These are phyloP conservation scores for Scopus umbretta DNA, from an alignment of 2,113 vertebrate species.

Conservation along the genomic window DNA sequence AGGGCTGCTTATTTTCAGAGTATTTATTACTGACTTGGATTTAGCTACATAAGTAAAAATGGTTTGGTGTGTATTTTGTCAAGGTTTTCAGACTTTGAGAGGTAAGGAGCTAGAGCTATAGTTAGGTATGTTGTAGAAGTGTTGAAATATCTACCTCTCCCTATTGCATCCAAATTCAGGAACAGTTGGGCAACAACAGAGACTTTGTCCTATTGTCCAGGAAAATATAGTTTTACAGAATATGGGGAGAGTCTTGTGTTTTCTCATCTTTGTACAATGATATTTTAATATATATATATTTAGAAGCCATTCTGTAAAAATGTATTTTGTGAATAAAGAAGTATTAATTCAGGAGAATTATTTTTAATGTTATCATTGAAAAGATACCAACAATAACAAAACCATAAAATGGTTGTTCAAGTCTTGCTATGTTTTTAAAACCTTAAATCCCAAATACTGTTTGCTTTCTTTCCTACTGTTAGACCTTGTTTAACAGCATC, in stretches of 20 bases:
- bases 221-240: background rate
- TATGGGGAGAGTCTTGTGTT: background rate
- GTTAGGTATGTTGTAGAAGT: background rate
- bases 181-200: background rate
- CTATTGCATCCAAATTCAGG: background rate
- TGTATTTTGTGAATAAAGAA: background rate
- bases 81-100: background rate
- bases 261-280: background rate
- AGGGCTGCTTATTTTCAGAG: background rate
- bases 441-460: background rate
- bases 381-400: background rate
- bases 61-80: background rate
- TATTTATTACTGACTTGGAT: background rate
- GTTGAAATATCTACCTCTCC: background rate
- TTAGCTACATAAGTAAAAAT: background rate
- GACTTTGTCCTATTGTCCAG: background rate
- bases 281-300: background rate
- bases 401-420: background rate
- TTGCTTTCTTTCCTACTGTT: background rate
- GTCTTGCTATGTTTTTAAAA: background rate
- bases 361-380: background rate
- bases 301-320: background rate
- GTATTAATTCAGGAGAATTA: background rate
- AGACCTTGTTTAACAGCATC: background rate
- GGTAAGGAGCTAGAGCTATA: background rate